Conservation (phyloP, 2,797 vertebrate species). For the Coilia nasus region DNA sequence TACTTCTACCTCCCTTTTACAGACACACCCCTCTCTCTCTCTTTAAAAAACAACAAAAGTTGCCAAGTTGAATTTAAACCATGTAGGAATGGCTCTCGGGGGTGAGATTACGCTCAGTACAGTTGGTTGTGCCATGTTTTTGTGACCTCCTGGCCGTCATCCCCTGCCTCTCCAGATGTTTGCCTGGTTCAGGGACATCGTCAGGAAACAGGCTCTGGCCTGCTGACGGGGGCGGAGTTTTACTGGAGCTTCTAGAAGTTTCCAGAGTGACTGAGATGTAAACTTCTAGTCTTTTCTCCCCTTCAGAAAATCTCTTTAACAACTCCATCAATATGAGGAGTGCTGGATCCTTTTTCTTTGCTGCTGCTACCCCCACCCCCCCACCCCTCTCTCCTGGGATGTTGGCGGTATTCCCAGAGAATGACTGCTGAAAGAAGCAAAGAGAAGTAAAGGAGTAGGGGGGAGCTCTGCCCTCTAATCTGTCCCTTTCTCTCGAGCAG, state of each 20-base stretch:
- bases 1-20: no score
- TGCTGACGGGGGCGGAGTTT: slow-evolving; percentile 38
- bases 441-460: neutral
- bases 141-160: slow-evolving; percentile 1
- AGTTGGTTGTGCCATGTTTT: slow-evolving; percentile 16
- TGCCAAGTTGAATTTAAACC: neutral
- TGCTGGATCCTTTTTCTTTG: slow-evolving; percentile 49
- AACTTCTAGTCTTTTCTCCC: neutral
- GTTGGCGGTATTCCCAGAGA: slow-evolving; percentile 54
- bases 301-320: slow-evolving; percentile 47
- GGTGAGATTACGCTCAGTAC: neutral
- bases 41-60: no score
- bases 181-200: slow-evolving; percentile 48
- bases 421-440: slow-evolving; percentile 46
- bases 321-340: slow-evolving; percentile 47
- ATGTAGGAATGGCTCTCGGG: neutral
- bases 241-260: slow-evolving; percentile 49
- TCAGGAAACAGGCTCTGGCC: slow-evolving; percentile 55
- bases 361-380: slow-evolving; percentile 24
- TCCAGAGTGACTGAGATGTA: slow-evolving; percentile 34
- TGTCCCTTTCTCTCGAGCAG: slow-evolving; percentile 27
- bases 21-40: no score
- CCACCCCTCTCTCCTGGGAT: neutral
- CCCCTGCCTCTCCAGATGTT: slow-evolving; percentile 49
- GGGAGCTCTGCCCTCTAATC: slow-evolving; percentile 44